phyloP scores from a whole-genome alignment of 1,140 invertebrate species.

The Plectrocnemia conspersa region DNA sequence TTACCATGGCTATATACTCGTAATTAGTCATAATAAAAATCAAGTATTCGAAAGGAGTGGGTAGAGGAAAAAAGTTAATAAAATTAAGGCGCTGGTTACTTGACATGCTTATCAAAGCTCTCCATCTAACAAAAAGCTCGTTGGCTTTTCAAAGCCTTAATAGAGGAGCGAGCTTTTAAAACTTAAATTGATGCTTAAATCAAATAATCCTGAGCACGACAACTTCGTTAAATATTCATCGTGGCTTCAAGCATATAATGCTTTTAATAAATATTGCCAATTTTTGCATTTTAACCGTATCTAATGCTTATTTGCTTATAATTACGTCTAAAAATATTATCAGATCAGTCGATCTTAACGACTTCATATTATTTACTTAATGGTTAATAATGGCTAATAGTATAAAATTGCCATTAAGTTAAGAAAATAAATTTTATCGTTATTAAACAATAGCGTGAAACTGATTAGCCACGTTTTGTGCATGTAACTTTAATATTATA shows the following conservation, averaged over 20 bases:
- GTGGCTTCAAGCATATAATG: slow-evolving; percentile 13
- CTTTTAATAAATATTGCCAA: neutral
- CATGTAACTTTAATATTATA: no score
- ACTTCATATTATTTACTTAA: no score
- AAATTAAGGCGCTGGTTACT: slow-evolving; percentile 18
- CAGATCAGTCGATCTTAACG: no score
- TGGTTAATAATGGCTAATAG: no score
- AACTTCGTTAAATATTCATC: slow-evolving; percentile 24
- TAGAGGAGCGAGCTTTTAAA: slow-evolving; percentile 25
- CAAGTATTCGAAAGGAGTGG: slow-evolving; percentile 20
- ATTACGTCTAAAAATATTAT: no score
- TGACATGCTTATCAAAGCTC: slow-evolving; percentile 26
- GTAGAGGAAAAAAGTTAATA: slow-evolving; percentile 21
- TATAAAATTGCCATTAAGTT: no score
- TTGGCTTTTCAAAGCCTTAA: slow-evolving; percentile 24
- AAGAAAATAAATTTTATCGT: no score
- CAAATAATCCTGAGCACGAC: slow-evolving; percentile 26
- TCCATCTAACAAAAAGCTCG: slow-evolving; percentile 26
- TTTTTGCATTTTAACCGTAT: neutral
- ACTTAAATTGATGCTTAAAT: slow-evolving; percentile 30
- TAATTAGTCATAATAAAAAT: slow-evolving; percentile 26
- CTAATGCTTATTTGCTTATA: no score
- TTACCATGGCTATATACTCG: no score
- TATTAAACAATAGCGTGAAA: no score
- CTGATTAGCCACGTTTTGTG: no score